phyloP scores from a whole-genome alignment of 2,113 vertebrate genomes.

The Gambusia affinis region DNA sequence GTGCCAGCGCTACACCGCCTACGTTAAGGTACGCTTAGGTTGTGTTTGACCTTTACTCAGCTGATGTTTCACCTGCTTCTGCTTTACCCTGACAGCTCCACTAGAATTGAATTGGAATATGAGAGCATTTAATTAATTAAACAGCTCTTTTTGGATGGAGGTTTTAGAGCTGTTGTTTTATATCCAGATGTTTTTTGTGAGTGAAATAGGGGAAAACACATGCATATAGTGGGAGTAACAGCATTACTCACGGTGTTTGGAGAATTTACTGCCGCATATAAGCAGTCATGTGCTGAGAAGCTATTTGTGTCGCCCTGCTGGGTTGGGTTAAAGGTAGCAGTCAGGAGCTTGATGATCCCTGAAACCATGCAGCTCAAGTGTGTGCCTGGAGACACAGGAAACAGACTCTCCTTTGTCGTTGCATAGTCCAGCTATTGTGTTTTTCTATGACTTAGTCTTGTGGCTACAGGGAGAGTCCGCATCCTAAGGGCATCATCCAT shows the following conservation, averaged over 20 bases:
- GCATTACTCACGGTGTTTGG: not conserved
- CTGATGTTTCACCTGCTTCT: slow-evolving; percentile 47
- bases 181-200: slow-evolving; percentile 32
- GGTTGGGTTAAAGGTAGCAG: slow-evolving; percentile 58
- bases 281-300: slow-evolving; percentile 26
- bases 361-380: slow-evolving; percentile 45
- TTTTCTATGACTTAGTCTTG: slow-evolving; percentile 39
- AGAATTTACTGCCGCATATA: slow-evolving; percentile 10
- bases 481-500: slow-evolving; percentile 62
- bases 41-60: slow-evolving; percentile 43
- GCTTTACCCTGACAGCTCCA: slow-evolving; percentile 45
- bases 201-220: slow-evolving; percentile 1
- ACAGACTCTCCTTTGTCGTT: slow-evolving; percentile 67
- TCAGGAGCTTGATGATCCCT: slow-evolving; percentile 31
- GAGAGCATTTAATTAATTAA: slow-evolving; percentile 42
- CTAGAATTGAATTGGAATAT: slow-evolving; percentile 25
- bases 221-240: not conserved
- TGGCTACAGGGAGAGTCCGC: slow-evolving; percentile 38
- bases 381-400: slow-evolving; percentile 54
- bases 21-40: slow-evolving; percentile 88
- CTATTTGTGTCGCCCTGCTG: slow-evolving; percentile 40
- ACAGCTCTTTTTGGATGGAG: slow-evolving; percentile 20
- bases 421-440: slow-evolving; percentile 69
- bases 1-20: slow-evolving; percentile 86
- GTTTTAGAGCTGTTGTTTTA: not conserved